These are phyloP conservation scores for Scomber japonicus DNA, from an alignment of 2,113 vertebrate genomes.

Conservation along the genomic window DNA sequence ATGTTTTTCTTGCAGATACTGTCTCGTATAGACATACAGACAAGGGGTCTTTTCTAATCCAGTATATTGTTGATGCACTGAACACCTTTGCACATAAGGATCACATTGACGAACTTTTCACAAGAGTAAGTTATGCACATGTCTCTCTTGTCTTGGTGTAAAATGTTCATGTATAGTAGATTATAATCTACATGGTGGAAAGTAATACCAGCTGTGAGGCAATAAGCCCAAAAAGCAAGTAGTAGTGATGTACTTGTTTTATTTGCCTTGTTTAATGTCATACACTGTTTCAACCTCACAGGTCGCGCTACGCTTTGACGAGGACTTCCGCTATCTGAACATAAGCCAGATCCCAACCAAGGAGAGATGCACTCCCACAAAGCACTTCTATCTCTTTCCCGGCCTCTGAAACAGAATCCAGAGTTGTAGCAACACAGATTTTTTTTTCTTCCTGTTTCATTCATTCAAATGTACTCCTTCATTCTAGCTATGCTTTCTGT, in stretches of 20 bases:
- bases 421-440: background rate
- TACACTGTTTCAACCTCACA: constrained; percentile 58
- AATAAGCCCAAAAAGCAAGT: background rate
- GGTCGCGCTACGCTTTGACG: constrained; percentile 82
- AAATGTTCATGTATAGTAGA: background rate
- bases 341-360: constrained; percentile 83
- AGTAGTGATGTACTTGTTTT: background rate
- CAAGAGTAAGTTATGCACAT: constrained; percentile 73
- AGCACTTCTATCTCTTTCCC: constrained; percentile 87
- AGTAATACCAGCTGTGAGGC: background rate
- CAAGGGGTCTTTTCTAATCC: constrained; percentile 81
- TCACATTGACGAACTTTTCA: constrained; percentile 85
- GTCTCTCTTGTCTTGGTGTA: background rate
- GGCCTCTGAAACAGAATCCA: constrained; percentile 66
- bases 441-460: background rate
- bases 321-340: accelerated
- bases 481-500: no score
- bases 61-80: constrained; percentile 74
- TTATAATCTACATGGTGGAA: no score
- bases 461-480: no score
- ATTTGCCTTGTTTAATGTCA: background rate
- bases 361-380: constrained; percentile 81
- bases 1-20: constrained; percentile 77
- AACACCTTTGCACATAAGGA: constrained; percentile 60
- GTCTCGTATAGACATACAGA: constrained; percentile 72